Conservation (phyloP, 2,888 invertebrate species). For the Drosophila sordidapex region DNA sequence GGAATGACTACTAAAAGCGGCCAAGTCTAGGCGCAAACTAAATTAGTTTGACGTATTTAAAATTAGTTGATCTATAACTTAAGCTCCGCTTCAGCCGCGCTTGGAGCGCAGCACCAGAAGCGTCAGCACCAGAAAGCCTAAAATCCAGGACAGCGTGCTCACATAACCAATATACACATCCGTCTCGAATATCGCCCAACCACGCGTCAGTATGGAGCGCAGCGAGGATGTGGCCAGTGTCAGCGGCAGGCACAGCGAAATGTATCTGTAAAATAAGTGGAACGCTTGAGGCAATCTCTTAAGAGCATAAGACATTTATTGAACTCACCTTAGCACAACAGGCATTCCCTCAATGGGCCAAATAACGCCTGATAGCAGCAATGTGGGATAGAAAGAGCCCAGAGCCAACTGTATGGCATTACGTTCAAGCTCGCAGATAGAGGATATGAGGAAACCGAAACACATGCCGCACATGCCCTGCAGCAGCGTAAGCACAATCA, state of each 20-base stretch:
- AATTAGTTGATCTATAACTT: constrained; percentile 49
- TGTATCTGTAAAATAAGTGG: constrained; percentile 85
- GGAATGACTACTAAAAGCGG: constrained; percentile 62
- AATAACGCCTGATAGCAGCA: constrained; percentile 96
- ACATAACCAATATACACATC: constrained; percentile 95
- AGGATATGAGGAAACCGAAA: constrained; percentile 97
- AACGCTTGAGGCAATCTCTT: background rate
- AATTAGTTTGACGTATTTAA: constrained; percentile 42
- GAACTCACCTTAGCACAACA: constrained; percentile 87
- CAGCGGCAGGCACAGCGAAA: constrained; percentile 93
- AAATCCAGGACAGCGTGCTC: constrained; percentile 94
- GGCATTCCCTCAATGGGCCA: constrained; percentile 99
- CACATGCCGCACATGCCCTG: constrained; percentile 98
- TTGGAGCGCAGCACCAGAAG: constrained; percentile 92
- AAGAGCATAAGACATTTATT: background rate
- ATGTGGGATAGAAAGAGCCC: constrained; percentile 97
- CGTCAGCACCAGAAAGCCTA: constrained; percentile 92
- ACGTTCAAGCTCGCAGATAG: constrained; percentile 95
- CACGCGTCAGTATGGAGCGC: constrained; percentile 93
- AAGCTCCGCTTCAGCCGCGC: constrained; percentile 87
- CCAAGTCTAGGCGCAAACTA: constrained; percentile 57
- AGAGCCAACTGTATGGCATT: constrained; percentile 97
- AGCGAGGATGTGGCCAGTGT: constrained; percentile 97
- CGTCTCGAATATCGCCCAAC: constrained; percentile 92
- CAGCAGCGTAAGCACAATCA: constrained; percentile 93